Conservation (phyloP, 2,113 vertebrate species). For the Anolis carolinensis region DNA sequence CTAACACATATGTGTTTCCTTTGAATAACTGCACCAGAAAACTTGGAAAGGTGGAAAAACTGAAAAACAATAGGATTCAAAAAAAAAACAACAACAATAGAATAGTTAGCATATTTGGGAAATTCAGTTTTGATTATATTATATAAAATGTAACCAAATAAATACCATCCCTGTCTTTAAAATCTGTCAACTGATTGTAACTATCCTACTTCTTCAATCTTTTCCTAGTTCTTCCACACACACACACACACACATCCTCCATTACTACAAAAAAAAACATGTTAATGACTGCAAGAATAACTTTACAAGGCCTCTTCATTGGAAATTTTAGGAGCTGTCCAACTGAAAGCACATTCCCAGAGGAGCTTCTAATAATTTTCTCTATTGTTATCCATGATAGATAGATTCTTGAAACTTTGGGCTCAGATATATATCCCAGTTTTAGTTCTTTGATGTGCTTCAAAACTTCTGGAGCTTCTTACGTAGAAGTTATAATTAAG, state of each 20-base stretch:
- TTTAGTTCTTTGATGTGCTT: constrained; percentile 13
- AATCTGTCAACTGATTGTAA: not conserved
- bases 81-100: too few relatives aligned
- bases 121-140: too few relatives aligned
- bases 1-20: too few relatives aligned
- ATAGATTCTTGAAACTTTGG: not conserved
- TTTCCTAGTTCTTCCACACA: not conserved
- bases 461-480: not conserved
- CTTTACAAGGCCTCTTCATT: not conserved
- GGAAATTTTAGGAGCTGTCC: not conserved
- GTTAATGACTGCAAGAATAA: not conserved
- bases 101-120: too few relatives aligned
- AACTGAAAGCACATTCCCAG: not conserved
- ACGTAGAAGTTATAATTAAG: not conserved
- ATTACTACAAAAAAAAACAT: too few relatives aligned
- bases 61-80: not conserved
- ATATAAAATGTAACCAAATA: too few relatives aligned
- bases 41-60: too few relatives aligned
- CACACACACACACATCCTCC: too few relatives aligned
- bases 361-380: not conserved
- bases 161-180: too few relatives aligned
- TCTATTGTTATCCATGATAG: not conserved
- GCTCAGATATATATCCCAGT: not conserved
- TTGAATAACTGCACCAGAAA: too few relatives aligned
- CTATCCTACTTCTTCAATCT: not conserved